Percentiles rank a stretch among this genome's conserved stretches.
phyloP scores from a whole-genome alignment of 2,113 vertebrate species.

The Charina bottae region DNA sequence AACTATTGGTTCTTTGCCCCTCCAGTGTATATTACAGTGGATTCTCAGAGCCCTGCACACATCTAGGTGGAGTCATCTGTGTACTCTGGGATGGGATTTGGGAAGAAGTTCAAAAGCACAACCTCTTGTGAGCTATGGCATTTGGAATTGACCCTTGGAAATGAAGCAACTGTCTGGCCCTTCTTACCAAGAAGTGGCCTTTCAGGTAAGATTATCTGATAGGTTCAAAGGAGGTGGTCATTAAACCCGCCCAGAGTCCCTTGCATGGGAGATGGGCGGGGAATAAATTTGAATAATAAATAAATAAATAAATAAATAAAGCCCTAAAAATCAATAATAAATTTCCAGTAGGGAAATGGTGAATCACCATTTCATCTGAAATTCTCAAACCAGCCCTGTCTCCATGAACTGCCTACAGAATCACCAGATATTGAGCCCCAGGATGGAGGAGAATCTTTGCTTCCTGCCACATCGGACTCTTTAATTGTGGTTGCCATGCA shows the following conservation, averaged over 20 bases:
- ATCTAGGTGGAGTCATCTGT: neutral
- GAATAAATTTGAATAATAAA: no score
- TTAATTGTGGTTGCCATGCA: neutral
- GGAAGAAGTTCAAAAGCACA: neutral
- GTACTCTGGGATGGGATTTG: neutral
- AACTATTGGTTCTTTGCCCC: neutral
- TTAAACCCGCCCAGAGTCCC: no score
- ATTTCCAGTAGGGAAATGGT: neutral
- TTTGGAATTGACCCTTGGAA: neutral
- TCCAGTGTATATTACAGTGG: neutral
- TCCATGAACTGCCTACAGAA: neutral
- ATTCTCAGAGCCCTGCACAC: neutral
- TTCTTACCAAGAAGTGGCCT: neutral
- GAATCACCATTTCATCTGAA: neutral
- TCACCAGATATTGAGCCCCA: neutral
- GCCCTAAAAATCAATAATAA: neutral
- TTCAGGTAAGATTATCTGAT: neutral
- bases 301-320: no score
- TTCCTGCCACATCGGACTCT: neutral
- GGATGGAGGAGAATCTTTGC: neutral
- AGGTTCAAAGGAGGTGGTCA: neutral
- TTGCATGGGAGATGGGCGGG: no score
- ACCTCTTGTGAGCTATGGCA: neutral
- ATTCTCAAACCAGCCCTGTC: neutral
- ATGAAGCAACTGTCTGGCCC: neutral